Evolutionary conservation across 1,140 invertebrate genomes (phyloP).

Genomic region (Eubasilissa regina): DNA sequence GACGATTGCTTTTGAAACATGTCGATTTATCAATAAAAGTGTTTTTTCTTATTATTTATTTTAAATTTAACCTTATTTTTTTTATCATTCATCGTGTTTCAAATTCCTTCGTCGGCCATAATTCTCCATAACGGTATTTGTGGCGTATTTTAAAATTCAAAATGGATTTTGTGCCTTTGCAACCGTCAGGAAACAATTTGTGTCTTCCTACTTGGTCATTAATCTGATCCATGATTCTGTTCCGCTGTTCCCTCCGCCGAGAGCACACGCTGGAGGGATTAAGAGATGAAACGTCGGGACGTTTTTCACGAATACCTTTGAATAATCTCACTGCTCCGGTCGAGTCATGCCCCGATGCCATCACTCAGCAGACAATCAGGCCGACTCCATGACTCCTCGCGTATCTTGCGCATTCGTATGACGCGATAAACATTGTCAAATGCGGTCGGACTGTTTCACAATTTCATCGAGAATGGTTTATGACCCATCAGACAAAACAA

Average conservation of each 20-base stretch:
- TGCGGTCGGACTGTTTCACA: not conserved
- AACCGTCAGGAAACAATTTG: constrained; percentile 17
- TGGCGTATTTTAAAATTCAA: not conserved
- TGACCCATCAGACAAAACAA: not conserved
- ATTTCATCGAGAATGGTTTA: not conserved
- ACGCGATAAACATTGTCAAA: not conserved
- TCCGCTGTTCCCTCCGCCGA: not conserved
- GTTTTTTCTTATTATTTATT: too few relatives aligned
- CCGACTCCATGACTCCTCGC: not conserved
- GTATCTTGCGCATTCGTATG: not conserved
- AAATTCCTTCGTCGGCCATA: too few relatives aligned
- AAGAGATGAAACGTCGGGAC: not conserved
- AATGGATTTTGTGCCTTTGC: not conserved
- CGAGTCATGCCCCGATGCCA: not conserved
- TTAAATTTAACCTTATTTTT: too few relatives aligned
- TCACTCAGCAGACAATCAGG: constrained; percentile 15
- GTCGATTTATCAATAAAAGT: too few relatives aligned
- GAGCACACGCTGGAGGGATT: constrained; percentile 1
- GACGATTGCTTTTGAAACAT: too few relatives aligned
- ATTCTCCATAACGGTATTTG: too few relatives aligned
- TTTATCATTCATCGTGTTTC: too few relatives aligned
- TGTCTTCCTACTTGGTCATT: not conserved
- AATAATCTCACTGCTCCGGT: not conserved
- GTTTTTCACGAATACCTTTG: constrained; percentile 1
- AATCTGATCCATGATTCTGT: constrained; percentile 33